A percentile compares a stretch with the other conserved stretches of the same genome.
Evolutionary conservation across 2,113 vertebrate species (phyloP).

Genomic region (Limanda limanda): DNA sequence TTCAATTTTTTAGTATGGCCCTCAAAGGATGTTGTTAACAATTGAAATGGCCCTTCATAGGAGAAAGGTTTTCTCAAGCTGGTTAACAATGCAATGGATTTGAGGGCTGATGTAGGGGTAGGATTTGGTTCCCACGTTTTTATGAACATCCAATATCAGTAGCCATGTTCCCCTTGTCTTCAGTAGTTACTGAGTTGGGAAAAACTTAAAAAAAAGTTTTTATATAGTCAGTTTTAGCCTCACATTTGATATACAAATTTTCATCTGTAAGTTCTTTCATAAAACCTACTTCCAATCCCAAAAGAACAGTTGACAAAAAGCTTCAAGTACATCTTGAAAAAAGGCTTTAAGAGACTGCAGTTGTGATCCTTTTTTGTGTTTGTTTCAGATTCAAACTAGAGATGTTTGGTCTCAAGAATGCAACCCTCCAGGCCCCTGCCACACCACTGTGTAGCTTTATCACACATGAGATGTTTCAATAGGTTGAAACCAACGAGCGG

Average conservation of each 20-base stretch:
- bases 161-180: too few species aligned
- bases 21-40: too few species aligned
- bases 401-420: neutral
- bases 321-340: neutral
- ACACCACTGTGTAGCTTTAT: neutral
- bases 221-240: neutral
- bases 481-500: neutral
- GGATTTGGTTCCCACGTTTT: too few species aligned
- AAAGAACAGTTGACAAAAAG: neutral
- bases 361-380: neutral
- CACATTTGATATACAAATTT: neutral
- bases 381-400: neutral
- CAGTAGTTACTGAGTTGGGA: too few species aligned
- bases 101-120: too few species aligned
- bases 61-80: too few species aligned
- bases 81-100: too few species aligned
- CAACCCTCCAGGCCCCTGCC: conserved; percentile 1
- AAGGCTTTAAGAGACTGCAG: neutral
- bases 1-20: too few species aligned
- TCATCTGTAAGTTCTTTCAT: neutral
- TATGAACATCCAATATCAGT: too few species aligned
- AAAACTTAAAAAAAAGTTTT: too few species aligned
- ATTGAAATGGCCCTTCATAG: too few species aligned
- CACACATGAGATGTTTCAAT: neutral
- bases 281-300: neutral